Conservation (phyloP, 1,140 invertebrate genomes). For the Bombus breviceps region DNA sequence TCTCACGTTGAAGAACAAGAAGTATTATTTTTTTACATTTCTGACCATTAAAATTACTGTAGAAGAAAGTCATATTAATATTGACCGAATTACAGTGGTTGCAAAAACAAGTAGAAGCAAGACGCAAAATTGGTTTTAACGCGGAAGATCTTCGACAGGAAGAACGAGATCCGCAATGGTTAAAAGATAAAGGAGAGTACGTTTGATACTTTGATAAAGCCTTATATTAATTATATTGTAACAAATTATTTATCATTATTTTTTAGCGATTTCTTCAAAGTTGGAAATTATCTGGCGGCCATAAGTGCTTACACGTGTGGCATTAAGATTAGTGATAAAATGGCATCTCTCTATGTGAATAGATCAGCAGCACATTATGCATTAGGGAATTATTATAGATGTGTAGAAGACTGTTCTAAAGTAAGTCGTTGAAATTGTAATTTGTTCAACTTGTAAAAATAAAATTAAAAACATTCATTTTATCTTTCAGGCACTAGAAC, state of each 20-base stretch:
- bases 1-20: slow-evolving; percentile 88
- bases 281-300: slow-evolving; percentile 90
- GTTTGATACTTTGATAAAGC: slow-evolving; percentile 65
- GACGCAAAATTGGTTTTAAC: slow-evolving; percentile 88
- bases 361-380: slow-evolving; percentile 90
- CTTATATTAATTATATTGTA: neutral
- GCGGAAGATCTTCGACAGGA: slow-evolving; percentile 90
- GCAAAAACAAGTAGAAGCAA: slow-evolving; percentile 89
- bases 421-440: slow-evolving; percentile 73
- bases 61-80: neutral
- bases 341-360: slow-evolving; percentile 89
- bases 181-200: slow-evolving; percentile 91
- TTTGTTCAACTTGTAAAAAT: neutral
- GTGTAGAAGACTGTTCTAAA: slow-evolving; percentile 85
- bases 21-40: slow-evolving; percentile 74
- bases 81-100: slow-evolving; percentile 86
- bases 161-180: slow-evolving; percentile 92
- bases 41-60: neutral
- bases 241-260: slow-evolving; percentile 47
- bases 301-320: slow-evolving; percentile 92
- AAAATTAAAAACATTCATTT: neutral
- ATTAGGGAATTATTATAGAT: slow-evolving; percentile 89
- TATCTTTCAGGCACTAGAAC: slow-evolving; percentile 86
- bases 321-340: slow-evolving; percentile 88
- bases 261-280: slow-evolving; percentile 87